A percentile compares a stretch with the other conserved stretches of the same genome.
Evolutionary conservation across 2,797 vertebrate species (phyloP).

Genomic region (Acrossocheilus fasciatus): DNA sequence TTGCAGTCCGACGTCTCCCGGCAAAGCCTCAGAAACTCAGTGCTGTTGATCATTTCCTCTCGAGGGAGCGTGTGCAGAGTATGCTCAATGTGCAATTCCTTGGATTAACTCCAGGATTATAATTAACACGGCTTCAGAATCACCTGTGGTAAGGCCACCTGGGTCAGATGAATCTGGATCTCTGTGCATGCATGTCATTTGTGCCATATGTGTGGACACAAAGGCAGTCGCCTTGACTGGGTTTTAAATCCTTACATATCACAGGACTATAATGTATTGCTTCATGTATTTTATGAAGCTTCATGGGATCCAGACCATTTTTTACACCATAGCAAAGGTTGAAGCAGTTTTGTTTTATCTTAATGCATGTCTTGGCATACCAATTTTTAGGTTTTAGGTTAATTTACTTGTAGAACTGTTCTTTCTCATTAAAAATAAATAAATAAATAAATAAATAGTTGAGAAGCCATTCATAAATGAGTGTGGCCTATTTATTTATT

Average conservation of each 20-base stretch:
- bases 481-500: background rate
- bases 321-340: background rate
- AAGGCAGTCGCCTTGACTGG: background rate
- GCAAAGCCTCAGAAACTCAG: conserved; percentile 40
- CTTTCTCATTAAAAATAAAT: background rate
- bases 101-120: conserved; percentile 66
- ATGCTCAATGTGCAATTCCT: conserved; percentile 46
- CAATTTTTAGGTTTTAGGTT: background rate
- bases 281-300: background rate
- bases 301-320: background rate
- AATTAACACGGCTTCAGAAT: conserved; percentile 62
- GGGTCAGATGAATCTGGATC: conserved; percentile 54
- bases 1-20: conserved; percentile 31
- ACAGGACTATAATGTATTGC: background rate
- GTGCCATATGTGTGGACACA: background rate
- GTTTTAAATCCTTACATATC: background rate
- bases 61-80: conserved; percentile 11
- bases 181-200: conserved; percentile 30
- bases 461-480: background rate
- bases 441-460: background rate
- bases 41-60: conserved; percentile 50
- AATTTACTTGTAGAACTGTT: background rate
- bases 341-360: background rate
- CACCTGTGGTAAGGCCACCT: conserved; percentile 60
- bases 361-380: background rate